A percentile compares a stretch with the other conserved stretches of the same genome.
Evolutionary conservation across 2,888 invertebrate species (phyloP).

Genomic region (Brachypalpus laphriformis): DNA sequence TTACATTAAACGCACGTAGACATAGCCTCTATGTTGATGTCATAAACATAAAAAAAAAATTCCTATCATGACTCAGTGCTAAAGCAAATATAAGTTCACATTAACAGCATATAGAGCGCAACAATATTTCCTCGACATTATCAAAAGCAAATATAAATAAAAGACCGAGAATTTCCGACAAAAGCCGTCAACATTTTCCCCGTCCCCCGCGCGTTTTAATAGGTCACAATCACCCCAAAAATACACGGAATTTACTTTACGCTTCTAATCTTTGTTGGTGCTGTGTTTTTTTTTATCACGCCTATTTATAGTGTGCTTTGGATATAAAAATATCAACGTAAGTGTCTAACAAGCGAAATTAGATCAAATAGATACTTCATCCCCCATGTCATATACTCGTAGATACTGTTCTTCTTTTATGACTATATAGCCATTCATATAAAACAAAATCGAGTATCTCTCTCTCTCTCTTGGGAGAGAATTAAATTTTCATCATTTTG

Average conservation of each 20-base stretch:
- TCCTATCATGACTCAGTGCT: not conserved
- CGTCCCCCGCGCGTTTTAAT: not conserved
- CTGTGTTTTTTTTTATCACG: not conserved
- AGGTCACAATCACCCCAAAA: slow-evolving; percentile 1
- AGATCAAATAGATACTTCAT: not conserved
- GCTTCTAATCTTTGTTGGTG: not conserved
- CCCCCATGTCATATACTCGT: not conserved
- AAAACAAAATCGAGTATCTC: no score
- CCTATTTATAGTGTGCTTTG: not conserved
- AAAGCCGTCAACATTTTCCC: not conserved
- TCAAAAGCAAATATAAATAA: not conserved
- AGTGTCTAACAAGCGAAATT: not conserved
- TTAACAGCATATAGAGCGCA: not conserved
- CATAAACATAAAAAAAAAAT: not conserved
- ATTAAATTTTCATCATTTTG: slow-evolving; percentile 37
- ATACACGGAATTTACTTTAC: not conserved
- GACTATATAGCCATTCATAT: no score
- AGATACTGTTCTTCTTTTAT: no score
- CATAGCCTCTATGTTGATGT: not conserved
- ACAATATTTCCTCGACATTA: no score
- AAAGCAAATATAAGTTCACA: not conserved
- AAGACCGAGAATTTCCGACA: not conserved
- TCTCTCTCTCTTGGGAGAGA: not conserved
- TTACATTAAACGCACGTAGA: not conserved
- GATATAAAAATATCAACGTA: slow-evolving; percentile 9